Evolutionary conservation across 1,140 invertebrate genomes (phyloP).

Genomic region (Myzus persicae): DNA sequence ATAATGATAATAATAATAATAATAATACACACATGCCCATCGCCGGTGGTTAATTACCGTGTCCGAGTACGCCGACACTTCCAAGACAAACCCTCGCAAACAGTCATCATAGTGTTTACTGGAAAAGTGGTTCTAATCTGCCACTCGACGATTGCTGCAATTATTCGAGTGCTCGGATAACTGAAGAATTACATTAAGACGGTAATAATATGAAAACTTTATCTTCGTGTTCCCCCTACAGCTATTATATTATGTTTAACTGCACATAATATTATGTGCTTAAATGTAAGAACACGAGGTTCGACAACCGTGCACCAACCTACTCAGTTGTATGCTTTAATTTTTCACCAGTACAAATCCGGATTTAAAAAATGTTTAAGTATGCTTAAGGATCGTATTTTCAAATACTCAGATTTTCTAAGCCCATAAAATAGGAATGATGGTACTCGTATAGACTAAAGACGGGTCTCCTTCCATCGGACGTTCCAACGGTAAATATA

Average conservation of each 20-base stretch:
- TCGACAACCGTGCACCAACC: neutral
- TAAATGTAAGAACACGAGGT: neutral
- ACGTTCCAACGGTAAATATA: no score
- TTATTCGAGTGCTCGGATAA: neutral
- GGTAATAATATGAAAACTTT: neutral
- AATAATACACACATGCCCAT: neutral
- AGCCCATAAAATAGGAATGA: neutral
- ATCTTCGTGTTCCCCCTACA: neutral
- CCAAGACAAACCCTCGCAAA: neutral
- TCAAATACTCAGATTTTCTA: neutral
- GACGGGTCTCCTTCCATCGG: neutral
- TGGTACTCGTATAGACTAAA: fast-evolving
- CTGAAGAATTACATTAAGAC: neutral
- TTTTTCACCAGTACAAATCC: neutral
- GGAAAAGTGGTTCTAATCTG: neutral
- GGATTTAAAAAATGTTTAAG: neutral
- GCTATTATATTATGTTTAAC: neutral
- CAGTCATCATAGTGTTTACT: no score
- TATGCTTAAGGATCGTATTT: neutral
- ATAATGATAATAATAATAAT: neutral
- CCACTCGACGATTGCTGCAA: neutral
- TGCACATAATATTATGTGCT: neutral
- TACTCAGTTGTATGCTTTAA: neutral
- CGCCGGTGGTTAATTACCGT: neutral
- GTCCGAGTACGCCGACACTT: neutral